Percentiles rank a stretch among this genome's conserved stretches.
phyloP scores from a whole-genome alignment of 2,113 vertebrate genomes.

The Tympanuchus pallidicinctus region DNA sequence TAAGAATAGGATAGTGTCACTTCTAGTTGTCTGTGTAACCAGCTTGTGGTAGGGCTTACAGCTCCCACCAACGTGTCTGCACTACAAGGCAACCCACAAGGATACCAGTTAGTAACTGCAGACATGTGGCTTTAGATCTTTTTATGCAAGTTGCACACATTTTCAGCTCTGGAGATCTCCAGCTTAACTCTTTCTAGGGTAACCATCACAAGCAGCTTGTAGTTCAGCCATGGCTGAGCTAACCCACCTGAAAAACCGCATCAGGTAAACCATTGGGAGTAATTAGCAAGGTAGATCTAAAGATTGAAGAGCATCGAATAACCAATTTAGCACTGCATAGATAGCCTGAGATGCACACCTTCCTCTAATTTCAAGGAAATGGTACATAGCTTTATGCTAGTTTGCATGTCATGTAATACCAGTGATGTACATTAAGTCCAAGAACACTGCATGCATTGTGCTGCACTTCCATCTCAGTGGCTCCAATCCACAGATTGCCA shows the following conservation, averaged over 20 bases:
- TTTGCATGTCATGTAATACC: not conserved
- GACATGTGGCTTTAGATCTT: not conserved
- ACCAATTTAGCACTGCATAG: not conserved
- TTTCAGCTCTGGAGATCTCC: not conserved
- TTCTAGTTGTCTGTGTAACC: not conserved
- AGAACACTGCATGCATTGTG: not conserved
- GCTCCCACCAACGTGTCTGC: not conserved
- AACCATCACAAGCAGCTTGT: accelerated
- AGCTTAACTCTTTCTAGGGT: not conserved
- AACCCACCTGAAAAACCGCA: not conserved
- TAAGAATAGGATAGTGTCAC: not conserved
- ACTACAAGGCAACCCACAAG: not conserved
- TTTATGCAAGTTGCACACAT: not conserved
- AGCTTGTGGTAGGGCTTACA: not conserved
- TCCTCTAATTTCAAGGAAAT: not conserved
- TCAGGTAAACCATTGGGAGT: not conserved
- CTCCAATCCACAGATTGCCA: not conserved
- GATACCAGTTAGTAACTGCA: not conserved
- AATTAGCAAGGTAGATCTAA: not conserved
- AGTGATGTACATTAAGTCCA: not conserved
- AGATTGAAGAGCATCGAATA: not conserved
- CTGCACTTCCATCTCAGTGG: not conserved
- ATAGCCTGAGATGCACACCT: not conserved
- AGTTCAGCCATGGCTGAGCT: not conserved
- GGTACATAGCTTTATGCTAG: not conserved